These are phyloP conservation scores for Climacteris rufus DNA, from an alignment of 2,113 vertebrate species.

Conservation along the genomic window DNA sequence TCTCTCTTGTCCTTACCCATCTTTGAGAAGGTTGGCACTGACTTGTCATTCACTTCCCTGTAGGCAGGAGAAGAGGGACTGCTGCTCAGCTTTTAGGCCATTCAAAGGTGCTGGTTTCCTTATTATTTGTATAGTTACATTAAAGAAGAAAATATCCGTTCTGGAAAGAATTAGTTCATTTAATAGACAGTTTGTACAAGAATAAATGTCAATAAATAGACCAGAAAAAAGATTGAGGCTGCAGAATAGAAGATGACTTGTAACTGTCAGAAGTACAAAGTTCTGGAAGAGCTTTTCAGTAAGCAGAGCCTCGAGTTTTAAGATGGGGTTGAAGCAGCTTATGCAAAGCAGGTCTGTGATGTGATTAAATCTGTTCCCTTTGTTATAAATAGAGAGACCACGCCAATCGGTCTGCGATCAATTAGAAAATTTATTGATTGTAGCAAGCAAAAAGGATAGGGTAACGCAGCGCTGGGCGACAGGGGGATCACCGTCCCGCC, in stretches of 20 bases:
- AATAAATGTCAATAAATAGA: not conserved
- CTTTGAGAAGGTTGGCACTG: not conserved
- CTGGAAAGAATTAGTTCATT: not conserved
- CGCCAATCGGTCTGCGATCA: no score
- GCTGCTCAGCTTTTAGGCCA: not conserved
- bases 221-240: not conserved
- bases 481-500: no score
- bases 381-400: no score
- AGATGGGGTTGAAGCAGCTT: not conserved
- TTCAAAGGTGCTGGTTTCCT: not conserved
- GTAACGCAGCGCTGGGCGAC: no score
- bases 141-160: not conserved
- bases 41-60: not conserved
- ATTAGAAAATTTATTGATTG: no score
- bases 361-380: not conserved
- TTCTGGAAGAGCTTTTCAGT: not conserved
- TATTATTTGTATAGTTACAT: not conserved
- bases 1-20: rapidly evolving
- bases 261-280: not conserved
- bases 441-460: no score
- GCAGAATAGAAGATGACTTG: not conserved
- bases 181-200: not conserved
- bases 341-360: not conserved
- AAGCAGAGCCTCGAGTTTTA: not conserved
- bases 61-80: not conserved